Conservation (phyloP, 2,888 invertebrate species). For the Lycocerus yunnanus region DNA sequence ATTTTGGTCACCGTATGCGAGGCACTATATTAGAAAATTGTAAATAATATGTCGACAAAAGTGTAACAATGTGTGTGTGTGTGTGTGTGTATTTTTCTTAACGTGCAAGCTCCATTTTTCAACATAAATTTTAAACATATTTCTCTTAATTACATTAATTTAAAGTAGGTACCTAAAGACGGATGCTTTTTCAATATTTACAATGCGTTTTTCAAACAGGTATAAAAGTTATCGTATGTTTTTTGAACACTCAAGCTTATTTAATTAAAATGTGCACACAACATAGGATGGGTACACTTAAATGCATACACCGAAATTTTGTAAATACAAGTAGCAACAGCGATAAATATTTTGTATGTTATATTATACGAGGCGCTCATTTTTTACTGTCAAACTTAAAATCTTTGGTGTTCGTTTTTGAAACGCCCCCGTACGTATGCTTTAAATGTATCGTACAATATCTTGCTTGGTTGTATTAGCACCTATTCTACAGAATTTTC, state of each 20-base stretch:
- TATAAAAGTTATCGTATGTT: neutral
- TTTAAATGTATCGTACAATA: neutral
- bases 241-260: slow-evolving; percentile 8
- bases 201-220: neutral
- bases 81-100: neutral
- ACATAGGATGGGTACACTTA: slow-evolving; percentile 12
- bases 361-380: neutral
- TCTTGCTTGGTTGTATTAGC: neutral
- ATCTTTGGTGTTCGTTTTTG: neutral
- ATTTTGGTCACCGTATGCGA: neutral
- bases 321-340: slow-evolving; percentile 14
- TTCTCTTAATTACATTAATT: slow-evolving; percentile 14
- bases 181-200: slow-evolving; percentile 8
- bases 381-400: neutral
- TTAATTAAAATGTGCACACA: slow-evolving; percentile 12
- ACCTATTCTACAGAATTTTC: neutral
- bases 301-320: slow-evolving; percentile 17
- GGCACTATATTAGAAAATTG: neutral
- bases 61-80: neutral
- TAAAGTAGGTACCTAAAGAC: slow-evolving; percentile 27
- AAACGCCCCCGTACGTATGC: neutral
- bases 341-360: slow-evolving; percentile 4
- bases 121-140: neutral
- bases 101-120: neutral
- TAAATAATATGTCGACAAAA: neutral